phyloP scores from a whole-genome alignment of 2,888 invertebrate species.

The Cryptocheilus praepositus region DNA sequence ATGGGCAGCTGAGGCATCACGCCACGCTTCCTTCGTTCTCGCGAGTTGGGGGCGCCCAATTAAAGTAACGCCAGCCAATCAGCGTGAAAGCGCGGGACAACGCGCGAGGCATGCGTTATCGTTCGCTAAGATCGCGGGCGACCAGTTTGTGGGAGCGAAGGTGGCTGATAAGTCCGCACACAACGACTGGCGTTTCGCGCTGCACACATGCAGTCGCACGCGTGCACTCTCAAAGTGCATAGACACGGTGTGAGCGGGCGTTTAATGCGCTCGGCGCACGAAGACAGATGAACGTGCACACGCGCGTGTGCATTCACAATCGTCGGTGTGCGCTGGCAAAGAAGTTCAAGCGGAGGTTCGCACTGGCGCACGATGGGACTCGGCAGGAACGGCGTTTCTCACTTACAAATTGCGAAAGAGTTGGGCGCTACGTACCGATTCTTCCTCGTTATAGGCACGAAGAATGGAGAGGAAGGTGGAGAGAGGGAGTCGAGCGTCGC shows the following conservation, averaged over 20 bases:
- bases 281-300: neutral
- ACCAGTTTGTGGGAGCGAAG: slow-evolving; percentile 50
- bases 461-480: neutral
- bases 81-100: slow-evolving; percentile 44
- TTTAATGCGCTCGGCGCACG: slow-evolving; percentile 10
- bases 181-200: slow-evolving; percentile 5
- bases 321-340: slow-evolving; percentile 1
- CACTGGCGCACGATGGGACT: slow-evolving; percentile 46
- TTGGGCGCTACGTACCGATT: slow-evolving; percentile 18
- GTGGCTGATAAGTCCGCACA: slow-evolving; percentile 43
- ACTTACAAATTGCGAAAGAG: slow-evolving; percentile 59
- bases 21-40: slow-evolving; percentile 20
- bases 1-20: neutral
- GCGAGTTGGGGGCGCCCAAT: slow-evolving; percentile 31
- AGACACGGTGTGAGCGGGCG: neutral
- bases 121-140: slow-evolving; percentile 38
- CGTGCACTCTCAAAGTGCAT: neutral
- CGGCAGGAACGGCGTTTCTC: slow-evolving; percentile 53
- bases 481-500: slow-evolving; percentile 7
- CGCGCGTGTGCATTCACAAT: slow-evolving; percentile 20
- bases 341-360: slow-evolving; percentile 35
- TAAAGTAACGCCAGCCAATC: slow-evolving; percentile 42
- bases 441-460: slow-evolving; percentile 35
- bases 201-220: neutral
- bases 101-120: slow-evolving; percentile 51